Evolutionary conservation across 2,797 vertebrate species (phyloP).

Genomic region (Hafferia zeledoni): DNA sequence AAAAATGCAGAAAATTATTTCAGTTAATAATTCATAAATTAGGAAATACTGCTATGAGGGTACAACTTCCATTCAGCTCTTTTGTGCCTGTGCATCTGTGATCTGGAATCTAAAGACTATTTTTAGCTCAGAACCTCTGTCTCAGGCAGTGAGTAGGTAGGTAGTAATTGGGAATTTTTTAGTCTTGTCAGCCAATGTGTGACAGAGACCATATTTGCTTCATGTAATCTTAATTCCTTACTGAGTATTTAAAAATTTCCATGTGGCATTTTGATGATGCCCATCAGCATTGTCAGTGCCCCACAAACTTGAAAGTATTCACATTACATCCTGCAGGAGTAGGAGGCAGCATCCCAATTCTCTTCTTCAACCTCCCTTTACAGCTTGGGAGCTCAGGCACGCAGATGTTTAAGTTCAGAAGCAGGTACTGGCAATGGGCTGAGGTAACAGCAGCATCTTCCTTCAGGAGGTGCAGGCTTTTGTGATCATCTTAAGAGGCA

Average conservation of each 20-base stretch:
- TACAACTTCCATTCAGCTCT: not conserved
- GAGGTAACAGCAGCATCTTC: not conserved
- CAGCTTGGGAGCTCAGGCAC: not conserved
- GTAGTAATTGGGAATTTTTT: not conserved
- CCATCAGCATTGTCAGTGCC: not conserved
- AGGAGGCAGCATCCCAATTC: not conserved
- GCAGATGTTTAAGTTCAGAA: not conserved
- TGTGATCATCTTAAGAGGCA: not conserved
- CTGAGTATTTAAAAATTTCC: not conserved
- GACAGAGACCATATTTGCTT: not conserved
- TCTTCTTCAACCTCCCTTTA: not conserved
- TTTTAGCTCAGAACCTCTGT: not conserved
- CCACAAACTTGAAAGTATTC: not conserved
- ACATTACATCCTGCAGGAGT: not conserved
- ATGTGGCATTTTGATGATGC: not conserved
- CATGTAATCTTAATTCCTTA: not conserved
- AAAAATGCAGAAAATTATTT: not conserved
- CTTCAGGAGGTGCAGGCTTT: not conserved
- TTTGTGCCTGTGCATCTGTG: not conserved
- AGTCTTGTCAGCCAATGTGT: not conserved
- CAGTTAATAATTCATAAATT: not conserved
- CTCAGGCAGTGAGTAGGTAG: not conserved
- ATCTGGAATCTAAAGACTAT: not conserved
- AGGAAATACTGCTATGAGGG: not conserved
- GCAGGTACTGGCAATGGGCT: not conserved